Percentiles rank a stretch among this genome's conserved stretches.
These are phyloP conservation scores for Nannobrachium achirus DNA, from an alignment of 2,113 vertebrate species.

Conservation along the genomic window DNA sequence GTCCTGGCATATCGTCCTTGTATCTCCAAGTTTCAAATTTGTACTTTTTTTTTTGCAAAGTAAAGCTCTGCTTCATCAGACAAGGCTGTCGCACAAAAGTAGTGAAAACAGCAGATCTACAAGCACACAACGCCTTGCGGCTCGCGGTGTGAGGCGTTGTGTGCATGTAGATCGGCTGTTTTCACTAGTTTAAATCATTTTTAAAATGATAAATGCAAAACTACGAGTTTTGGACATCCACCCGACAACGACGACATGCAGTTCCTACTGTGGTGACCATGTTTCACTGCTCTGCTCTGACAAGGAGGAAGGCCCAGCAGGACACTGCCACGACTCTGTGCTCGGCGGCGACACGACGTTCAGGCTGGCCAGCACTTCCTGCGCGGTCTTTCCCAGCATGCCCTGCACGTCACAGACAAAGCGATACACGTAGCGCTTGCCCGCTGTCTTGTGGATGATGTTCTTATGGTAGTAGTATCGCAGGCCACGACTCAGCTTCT, in stretches of 20 bases:
- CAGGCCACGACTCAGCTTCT: slow-evolving; percentile 87
- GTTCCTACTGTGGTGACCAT: slow-evolving; percentile 57
- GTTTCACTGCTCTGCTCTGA: slow-evolving; percentile 62
- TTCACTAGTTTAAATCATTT: too few species aligned
- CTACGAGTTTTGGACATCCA: too few species aligned
- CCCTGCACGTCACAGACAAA: slow-evolving; percentile 85
- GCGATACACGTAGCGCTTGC: slow-evolving; percentile 88
- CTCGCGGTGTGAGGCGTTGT: too few species aligned
- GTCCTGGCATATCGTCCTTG: not conserved
- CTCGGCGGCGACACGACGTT: slow-evolving; percentile 62
- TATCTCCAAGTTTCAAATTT: too few species aligned
- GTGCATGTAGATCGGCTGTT: too few species aligned
- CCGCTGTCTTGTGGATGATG: slow-evolving; percentile 88
- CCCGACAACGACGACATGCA: too few species aligned
- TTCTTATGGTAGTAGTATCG: slow-evolving; percentile 90
- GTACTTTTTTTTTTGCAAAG: too few species aligned
- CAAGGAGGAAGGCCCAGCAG: not conserved
- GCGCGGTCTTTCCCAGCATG: slow-evolving; percentile 80
- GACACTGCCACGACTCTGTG: slow-evolving; percentile 51
- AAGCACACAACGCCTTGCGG: too few species aligned
- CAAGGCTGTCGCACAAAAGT: too few species aligned
- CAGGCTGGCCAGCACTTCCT: slow-evolving; percentile 77
- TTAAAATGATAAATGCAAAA: too few species aligned
- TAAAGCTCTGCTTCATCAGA: too few species aligned
- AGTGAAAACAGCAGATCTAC: too few species aligned